phyloP scores from a whole-genome alignment of 2,888 invertebrate genomes.

The Bruchidius siliquastri region DNA sequence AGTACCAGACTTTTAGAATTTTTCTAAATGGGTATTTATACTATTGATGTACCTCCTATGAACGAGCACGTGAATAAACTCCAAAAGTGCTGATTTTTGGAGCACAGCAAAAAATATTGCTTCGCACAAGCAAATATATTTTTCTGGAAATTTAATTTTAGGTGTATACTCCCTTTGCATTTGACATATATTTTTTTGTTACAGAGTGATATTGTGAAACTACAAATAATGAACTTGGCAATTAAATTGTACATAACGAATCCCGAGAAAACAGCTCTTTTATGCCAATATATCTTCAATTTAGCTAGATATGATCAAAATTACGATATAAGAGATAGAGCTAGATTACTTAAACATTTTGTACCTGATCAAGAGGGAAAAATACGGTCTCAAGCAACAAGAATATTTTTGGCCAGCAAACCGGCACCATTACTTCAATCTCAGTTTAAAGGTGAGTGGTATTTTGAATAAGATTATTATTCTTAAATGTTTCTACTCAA shows the following conservation, averaged over 20 bases:
- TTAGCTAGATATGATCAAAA: constrained; percentile 95
- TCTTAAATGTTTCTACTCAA: too few species aligned
- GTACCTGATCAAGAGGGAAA: constrained; percentile 56
- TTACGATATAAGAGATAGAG: constrained; percentile 95
- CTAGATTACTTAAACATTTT: constrained; percentile 80
- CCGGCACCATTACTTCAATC: constrained; percentile 90
- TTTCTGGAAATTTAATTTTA: too few species aligned
- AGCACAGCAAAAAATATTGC: too few species aligned
- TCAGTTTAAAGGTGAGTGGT: constrained; percentile 56
- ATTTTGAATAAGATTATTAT: constrained; percentile 48
- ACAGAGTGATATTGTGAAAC: constrained; percentile 89
- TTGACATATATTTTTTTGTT: too few species aligned
- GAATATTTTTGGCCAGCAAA: constrained; percentile 86
- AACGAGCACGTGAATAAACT: too few species aligned
- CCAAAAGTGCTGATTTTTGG: too few species aligned
- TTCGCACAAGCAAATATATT: too few species aligned
- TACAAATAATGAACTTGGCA: constrained; percentile 92
- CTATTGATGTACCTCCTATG: too few species aligned
- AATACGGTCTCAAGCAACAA: constrained; percentile 61
- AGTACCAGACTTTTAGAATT: too few species aligned
- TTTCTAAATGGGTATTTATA: too few species aligned
- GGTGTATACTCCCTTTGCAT: too few species aligned
- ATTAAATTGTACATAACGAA: constrained; percentile 89
- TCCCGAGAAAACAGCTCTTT: constrained; percentile 75
- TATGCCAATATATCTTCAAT: constrained; percentile 91